These are phyloP conservation scores for Drosophila seclusa DNA, from an alignment of 2,888 invertebrate species.

Conservation along the genomic window DNA sequence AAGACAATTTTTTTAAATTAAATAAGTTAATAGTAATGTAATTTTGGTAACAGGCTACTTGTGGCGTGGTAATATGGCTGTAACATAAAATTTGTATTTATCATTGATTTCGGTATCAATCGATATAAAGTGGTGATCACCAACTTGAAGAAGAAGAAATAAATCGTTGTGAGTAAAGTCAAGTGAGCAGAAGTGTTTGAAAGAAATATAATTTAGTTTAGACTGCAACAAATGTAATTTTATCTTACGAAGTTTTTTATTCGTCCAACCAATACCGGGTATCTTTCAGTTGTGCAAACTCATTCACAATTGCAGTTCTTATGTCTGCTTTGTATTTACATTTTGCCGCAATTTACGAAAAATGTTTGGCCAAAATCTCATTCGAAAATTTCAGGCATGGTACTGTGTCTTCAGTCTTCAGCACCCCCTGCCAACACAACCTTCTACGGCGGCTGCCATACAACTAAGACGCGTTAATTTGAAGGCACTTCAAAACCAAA, in stretches of 20 bases:
- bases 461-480: constrained; percentile 45
- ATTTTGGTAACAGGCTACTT: neutral
- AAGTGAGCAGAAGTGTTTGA: neutral
- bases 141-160: neutral
- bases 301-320: neutral
- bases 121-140: neutral
- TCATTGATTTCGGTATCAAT: neutral
- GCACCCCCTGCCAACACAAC: neutral
- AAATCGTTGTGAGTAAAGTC: neutral
- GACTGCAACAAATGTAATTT: neutral
- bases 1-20: too few species aligned
- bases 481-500: constrained; percentile 62
- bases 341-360: constrained; percentile 55
- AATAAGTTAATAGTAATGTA: too few species aligned
- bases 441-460: neutral
- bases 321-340: constrained; percentile 27
- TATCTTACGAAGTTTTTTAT: neutral
- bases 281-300: neutral
- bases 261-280: constrained; percentile 4
- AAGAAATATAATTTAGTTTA: neutral
- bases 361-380: constrained; percentile 28
- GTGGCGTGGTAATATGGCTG: neutral
- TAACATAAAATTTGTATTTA: neutral
- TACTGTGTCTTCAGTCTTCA: constrained; percentile 40
- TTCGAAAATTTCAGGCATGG: constrained; percentile 48